phyloP scores from a whole-genome alignment of 1,140 invertebrate genomes.

The Helicoverpa armigera region DNA sequence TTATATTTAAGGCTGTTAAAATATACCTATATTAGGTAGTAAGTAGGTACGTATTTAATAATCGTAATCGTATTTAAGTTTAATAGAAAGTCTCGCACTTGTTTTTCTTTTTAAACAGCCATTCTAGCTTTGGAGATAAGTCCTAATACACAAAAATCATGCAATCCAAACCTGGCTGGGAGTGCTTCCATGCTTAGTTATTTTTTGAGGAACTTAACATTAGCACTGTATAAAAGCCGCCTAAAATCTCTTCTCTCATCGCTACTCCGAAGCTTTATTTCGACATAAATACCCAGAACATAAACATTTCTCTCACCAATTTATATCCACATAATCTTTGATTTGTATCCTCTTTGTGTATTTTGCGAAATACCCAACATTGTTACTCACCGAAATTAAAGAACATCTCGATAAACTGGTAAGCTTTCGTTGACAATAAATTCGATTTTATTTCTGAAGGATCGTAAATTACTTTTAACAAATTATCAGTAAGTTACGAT shows the following conservation, averaged over 20 bases:
- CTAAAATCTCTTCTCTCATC: neutral
- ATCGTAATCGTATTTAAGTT: no score
- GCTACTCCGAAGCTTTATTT: neutral
- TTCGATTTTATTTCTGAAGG: neutral
- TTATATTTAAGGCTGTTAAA: no score
- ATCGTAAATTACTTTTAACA: neutral
- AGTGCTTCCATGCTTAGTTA: no score
- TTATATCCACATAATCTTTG: constrained; percentile 32
- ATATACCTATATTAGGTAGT: no score
- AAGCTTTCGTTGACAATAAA: neutral
- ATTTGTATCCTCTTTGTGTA: constrained; percentile 1
- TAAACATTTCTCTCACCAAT: constrained; percentile 9
- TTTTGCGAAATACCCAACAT: constrained; percentile 1
- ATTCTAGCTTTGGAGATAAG: no score
- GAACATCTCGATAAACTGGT: neutral
- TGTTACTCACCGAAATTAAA: constrained; percentile 9
- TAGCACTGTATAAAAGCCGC: neutral
- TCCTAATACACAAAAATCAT: no score
- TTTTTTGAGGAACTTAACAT: no score
- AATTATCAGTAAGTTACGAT: no score
- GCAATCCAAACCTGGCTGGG: no score
- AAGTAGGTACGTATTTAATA: no score
- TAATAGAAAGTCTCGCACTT: no score
- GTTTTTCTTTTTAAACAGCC: no score
- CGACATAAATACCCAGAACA: neutral